Conservation (phyloP, 1,140 invertebrate genomes). For the Halesus radiatus region DNA sequence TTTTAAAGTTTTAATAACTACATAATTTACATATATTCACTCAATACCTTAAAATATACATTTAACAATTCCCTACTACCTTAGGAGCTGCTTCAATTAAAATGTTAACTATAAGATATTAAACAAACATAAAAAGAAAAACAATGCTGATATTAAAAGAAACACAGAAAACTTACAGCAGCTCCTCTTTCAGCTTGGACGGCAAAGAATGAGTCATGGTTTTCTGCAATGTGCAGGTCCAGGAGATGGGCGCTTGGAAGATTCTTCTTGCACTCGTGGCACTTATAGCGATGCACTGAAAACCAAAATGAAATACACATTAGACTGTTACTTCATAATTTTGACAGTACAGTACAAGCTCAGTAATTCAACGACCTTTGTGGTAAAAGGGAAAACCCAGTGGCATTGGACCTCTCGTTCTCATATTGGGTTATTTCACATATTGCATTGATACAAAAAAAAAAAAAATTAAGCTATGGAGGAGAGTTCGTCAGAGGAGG, state of each 20-base stretch:
- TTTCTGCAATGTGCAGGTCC: conserved; percentile 79
- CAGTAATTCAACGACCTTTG: neutral
- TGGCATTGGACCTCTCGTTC: too few relatives aligned
- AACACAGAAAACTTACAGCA: conserved; percentile 69
- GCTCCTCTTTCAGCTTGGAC: conserved; percentile 73
- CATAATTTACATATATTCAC: too few relatives aligned
- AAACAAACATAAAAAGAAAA: neutral
- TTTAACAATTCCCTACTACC: too few relatives aligned
- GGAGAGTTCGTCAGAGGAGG: too few relatives aligned
- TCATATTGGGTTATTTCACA: too few relatives aligned
- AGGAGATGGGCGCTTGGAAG: conserved; percentile 76
- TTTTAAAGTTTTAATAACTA: too few relatives aligned
- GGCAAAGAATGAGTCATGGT: conserved; percentile 79
- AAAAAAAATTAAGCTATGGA: too few relatives aligned
- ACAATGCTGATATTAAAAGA: neutral
- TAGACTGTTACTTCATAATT: neutral
- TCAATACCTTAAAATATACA: too few relatives aligned
- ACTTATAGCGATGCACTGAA: conserved; percentile 61
- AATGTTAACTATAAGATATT: too few relatives aligned
- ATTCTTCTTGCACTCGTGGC: conserved; percentile 72
- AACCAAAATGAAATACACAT: neutral
- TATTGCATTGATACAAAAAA: too few relatives aligned
- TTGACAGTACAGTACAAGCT: neutral
- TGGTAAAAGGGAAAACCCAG: too few relatives aligned
- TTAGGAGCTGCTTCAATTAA: too few relatives aligned